These are phyloP conservation scores for Drosophila nr. fundita DNA, from an alignment of 2,888 invertebrate species.

Conservation along the genomic window DNA sequence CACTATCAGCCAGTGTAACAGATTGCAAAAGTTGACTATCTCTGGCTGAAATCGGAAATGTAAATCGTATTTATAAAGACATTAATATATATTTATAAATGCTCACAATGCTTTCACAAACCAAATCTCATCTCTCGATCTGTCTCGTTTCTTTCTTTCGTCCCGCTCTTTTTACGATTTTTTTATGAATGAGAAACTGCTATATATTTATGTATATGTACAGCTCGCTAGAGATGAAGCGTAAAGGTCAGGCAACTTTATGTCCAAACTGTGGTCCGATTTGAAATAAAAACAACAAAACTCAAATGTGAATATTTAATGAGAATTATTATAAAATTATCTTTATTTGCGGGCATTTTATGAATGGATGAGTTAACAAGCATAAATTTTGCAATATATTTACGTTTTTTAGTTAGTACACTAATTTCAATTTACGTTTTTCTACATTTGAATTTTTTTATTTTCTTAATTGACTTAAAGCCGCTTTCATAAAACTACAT, in stretches of 20 bases:
- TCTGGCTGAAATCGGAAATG: constrained; percentile 17
- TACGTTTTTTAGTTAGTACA: neutral
- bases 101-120: neutral
- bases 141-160: neutral
- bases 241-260: neutral
- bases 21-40: constrained; percentile 18
- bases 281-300: neutral
- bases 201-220: constrained; percentile 14
- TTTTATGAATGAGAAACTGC: constrained; percentile 37
- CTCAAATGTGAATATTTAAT: neutral
- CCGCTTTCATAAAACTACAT: neutral
- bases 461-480: neutral
- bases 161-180: constrained; percentile 12
- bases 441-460: neutral
- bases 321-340: neutral
- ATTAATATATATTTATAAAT: constrained; percentile 4
- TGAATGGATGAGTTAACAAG: neutral
- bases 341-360: neutral
- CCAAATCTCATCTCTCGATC: neutral
- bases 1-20: constrained; percentile 34
- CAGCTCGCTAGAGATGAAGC: neutral
- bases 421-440: neutral
- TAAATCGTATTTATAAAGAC: constrained; percentile 4
- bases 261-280: neutral
- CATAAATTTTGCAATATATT: neutral